Evolutionary conservation across 1,140 invertebrate species (phyloP).

Genomic region (Procambarus clarkii): DNA sequence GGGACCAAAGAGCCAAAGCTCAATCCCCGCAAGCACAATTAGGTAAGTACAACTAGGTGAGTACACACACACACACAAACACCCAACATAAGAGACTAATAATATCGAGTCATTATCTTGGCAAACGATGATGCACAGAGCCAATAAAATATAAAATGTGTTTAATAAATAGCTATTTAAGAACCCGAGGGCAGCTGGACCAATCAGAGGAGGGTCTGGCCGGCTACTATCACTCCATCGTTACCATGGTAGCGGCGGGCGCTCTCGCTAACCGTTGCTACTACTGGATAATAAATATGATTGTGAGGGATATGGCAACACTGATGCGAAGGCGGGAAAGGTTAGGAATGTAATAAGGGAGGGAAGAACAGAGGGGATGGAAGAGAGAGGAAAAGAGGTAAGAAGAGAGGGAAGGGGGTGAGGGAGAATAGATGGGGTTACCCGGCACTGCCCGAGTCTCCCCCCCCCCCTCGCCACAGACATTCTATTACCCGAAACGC

Average conservation of each 20-base stretch:
- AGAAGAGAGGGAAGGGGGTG: neutral
- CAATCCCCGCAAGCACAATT: neutral
- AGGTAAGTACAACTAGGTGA: too few species aligned
- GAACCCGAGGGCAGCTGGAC: neutral
- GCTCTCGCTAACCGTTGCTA: neutral
- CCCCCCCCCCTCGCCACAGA: too few species aligned
- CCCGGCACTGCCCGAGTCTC: too few species aligned
- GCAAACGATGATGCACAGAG: neutral
- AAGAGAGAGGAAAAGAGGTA: neutral
- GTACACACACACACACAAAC: too few species aligned
- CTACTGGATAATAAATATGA: conserved; percentile 50
- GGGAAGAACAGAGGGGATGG: neutral
- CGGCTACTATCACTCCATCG: neutral
- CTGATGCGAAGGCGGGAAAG: neutral
- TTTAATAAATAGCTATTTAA: conserved; percentile 5
- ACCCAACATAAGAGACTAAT: neutral
- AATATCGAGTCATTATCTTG: conserved; percentile 19
- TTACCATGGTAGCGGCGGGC: neutral
- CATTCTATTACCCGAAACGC: too few species aligned
- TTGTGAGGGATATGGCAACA: conserved; percentile 24
- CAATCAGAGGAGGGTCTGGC: neutral
- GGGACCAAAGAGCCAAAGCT: too few species aligned
- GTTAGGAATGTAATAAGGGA: neutral
- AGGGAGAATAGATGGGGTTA: too few species aligned
- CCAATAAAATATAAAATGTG: conserved; percentile 29